Base-by-base conservation (phyloP, 2,797 vertebrate species). In the Austrolebias charrua region DNA sequence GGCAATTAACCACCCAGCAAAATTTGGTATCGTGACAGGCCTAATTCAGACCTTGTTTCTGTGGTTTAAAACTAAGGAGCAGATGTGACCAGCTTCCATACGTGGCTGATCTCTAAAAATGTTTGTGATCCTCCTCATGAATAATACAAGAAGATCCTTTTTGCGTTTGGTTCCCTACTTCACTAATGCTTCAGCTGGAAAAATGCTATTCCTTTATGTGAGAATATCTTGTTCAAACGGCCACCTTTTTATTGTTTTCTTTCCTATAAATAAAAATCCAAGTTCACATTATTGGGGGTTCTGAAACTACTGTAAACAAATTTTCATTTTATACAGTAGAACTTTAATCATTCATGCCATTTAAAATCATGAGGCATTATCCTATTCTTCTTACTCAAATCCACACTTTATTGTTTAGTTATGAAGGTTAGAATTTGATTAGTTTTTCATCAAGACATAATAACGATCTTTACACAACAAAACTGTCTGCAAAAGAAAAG, bases 361-460 rank as follows among this genome's bases (percentile, higher is more conserved):
- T 63, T 28, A 45, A 56, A 77, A 71, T 75, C 68, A 18, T 62
- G 3, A 28, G 55, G 31, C 61, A 44, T 8, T 14, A n/a, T 55
- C 44, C 28, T 18, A 18, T 55, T 65, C 54, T 5, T 12, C 12
- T 12, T 6, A 11, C 8, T 19, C 31, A 43, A 43, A 12, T 40
- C 45, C 42, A 52, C 16, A 71, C 64, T 73, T 40, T 48, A 69
- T 80, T 85, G 81, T 83, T 72, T 79, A 71, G 62, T 77, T 78
- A 83, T 80, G 35, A 33, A 68, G 82, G 77, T 71, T 54, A 61
- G 62, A 55, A 84, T 83, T 72, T 65, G 67, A 87, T 85, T 62
- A 77, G 79, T 73, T 80, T 77, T 79, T 77, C 78, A 74, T 68
- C 67, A 80, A 69, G 72, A 79, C 56, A 52, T 78, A 83, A 88